These are phyloP conservation scores for Caenorhabditis becei DNA, from an alignment of 2,888 invertebrate genomes.

Conservation along the genomic window DNA sequence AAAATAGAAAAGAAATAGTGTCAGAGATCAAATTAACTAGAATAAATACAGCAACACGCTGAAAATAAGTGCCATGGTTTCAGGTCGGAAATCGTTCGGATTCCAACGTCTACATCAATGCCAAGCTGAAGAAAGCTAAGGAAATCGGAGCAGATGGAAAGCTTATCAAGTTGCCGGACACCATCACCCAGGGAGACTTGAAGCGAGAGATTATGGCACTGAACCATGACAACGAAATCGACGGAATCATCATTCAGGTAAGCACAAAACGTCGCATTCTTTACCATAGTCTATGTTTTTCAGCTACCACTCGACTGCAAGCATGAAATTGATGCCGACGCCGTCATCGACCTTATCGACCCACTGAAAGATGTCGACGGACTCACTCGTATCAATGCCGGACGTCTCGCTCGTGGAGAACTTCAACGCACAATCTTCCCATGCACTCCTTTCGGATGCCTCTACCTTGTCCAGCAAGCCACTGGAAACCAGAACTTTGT, in stretches of 20 bases:
- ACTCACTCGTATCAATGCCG: slow-evolving; percentile 89
- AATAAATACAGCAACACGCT: background rate
- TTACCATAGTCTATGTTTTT: slow-evolving; percentile 25
- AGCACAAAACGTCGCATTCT: background rate
- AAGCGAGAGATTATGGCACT: slow-evolving; percentile 86
- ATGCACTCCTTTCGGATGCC: slow-evolving; percentile 96
- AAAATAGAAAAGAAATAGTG: background rate
- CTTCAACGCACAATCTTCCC: slow-evolving; percentile 88
- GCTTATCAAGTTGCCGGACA: slow-evolving; percentile 88
- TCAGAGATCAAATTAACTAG: background rate
- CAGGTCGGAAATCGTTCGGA: slow-evolving; percentile 97
- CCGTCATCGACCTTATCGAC: slow-evolving; percentile 86
- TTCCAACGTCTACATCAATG: slow-evolving; percentile 97
- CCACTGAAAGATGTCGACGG: slow-evolving; percentile 84
- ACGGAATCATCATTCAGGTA: slow-evolving; percentile 82
- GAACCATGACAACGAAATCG: slow-evolving; percentile 89
- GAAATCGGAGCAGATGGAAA: slow-evolving; percentile 89
- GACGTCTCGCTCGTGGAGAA: slow-evolving; percentile 92
- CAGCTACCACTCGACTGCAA: slow-evolving; percentile 90
- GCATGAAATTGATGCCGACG: slow-evolving; percentile 91
- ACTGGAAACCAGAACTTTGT: slow-evolving; percentile 77
- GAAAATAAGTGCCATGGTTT: no score
- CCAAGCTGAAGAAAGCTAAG: slow-evolving; percentile 93
- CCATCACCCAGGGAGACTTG: slow-evolving; percentile 87
- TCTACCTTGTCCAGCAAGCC: slow-evolving; percentile 89